These are phyloP conservation scores for Himantopus leucocephalus DNA, from an alignment of 2,113 vertebrate genomes.

Conservation along the genomic window DNA sequence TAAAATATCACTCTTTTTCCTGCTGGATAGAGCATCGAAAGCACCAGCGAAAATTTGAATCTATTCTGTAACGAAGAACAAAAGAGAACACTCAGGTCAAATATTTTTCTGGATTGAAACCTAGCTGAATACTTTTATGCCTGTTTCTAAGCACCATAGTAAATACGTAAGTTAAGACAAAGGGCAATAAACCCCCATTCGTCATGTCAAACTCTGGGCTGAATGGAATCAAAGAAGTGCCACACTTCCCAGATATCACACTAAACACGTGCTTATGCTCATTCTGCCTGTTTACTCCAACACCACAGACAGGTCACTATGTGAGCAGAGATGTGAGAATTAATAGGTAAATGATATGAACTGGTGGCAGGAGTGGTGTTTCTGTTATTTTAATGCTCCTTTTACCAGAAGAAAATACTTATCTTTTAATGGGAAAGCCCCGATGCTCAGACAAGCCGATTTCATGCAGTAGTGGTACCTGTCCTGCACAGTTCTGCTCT, in stretches of 20 bases:
- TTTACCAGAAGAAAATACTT: not conserved
- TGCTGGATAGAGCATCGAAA: not conserved
- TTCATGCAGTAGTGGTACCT: not conserved
- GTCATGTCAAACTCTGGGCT: not conserved
- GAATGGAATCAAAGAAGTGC: not conserved
- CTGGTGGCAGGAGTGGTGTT: not conserved
- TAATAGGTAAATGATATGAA: not conserved
- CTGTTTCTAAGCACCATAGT: not conserved
- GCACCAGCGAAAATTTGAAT: not conserved
- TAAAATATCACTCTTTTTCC: not conserved
- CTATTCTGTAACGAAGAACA: not conserved
- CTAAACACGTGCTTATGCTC: not conserved
- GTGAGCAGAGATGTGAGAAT: not conserved
- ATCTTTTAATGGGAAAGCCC: rapidly evolving
- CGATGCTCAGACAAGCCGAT: not conserved
- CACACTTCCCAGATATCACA: not conserved
- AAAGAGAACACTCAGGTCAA: not conserved
- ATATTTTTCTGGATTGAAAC: not conserved
- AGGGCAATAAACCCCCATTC: not conserved
- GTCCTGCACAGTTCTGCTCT: not conserved
- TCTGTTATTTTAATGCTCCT: not conserved
- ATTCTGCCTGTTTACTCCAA: not conserved
- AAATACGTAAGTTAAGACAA: not conserved
- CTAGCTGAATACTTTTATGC: not conserved
- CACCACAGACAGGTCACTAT: not conserved